A percentile compares a stretch with the other conserved stretches of the same genome.
phyloP scores from a whole-genome alignment of 2,797 vertebrate genomes.

The Ctenosaura bakeri region DNA sequence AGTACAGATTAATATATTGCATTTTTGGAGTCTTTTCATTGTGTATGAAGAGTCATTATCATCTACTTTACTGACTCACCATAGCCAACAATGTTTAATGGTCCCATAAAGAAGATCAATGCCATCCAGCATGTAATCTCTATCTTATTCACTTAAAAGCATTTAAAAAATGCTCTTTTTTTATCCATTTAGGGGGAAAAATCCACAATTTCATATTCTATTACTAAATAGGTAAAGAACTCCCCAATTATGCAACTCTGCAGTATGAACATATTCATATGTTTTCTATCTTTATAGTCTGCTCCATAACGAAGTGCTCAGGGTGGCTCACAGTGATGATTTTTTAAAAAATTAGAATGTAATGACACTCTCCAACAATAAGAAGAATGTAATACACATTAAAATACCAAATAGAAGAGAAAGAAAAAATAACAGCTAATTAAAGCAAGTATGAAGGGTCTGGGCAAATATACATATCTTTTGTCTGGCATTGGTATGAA shows the following conservation, averaged over 20 bases:
- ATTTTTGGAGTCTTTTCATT: conserved; percentile 13
- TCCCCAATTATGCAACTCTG: not conserved
- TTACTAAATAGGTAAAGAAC: not conserved
- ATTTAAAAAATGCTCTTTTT: not conserved
- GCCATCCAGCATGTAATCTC: not conserved
- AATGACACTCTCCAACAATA: not conserved
- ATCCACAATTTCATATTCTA: not conserved
- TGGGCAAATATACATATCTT: too few relatives aligned
- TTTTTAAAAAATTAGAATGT: not conserved
- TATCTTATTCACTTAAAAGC: not conserved
- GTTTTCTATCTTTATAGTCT: not conserved
- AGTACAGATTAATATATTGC: not conserved
- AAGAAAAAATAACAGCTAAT: not conserved
- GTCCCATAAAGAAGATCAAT: not conserved
- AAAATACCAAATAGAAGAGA: not conserved
- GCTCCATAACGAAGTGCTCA: not conserved
- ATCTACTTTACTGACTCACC: not conserved
- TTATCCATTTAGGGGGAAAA: too few relatives aligned
- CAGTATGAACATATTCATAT: not conserved
- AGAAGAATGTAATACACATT: not conserved
- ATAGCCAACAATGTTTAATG: not conserved
- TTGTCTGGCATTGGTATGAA: too few relatives aligned
- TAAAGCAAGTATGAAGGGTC: too few relatives aligned
- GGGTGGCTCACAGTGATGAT: not conserved
- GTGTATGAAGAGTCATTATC: conserved; percentile 18